Evolutionary conservation across 2,113 vertebrate species (phyloP).

Genomic region (Silurus asotus): DNA sequence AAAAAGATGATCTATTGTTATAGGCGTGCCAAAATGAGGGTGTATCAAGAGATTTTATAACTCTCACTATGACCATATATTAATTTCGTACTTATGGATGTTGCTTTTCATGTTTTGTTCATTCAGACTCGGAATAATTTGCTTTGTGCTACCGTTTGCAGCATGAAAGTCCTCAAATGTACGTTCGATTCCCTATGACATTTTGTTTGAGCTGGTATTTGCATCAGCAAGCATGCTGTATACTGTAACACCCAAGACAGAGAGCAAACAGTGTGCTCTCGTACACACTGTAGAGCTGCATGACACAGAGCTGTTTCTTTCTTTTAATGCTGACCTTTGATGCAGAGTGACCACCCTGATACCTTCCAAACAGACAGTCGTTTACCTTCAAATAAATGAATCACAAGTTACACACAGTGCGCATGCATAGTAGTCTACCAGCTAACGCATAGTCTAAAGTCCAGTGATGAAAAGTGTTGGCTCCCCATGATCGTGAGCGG

Average conservation of each 20-base stretch:
- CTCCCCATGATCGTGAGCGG: conserved; percentile 33
- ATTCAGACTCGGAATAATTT: conserved; percentile 10
- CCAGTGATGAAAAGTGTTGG: neutral
- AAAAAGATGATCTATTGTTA: conserved; percentile 59
- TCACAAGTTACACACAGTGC: neutral
- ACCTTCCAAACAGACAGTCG: neutral
- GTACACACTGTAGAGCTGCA: conserved; percentile 17
- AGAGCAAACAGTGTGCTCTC: conserved; percentile 3
- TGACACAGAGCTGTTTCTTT: neutral
- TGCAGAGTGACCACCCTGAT: neutral
- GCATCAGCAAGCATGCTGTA: conserved; percentile 27
- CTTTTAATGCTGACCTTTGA: neutral
- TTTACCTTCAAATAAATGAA: neutral
- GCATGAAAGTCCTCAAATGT: conserved; percentile 35
- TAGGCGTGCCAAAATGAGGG: conserved; percentile 73
- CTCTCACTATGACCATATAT: conserved; percentile 46
- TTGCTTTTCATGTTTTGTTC: neutral
- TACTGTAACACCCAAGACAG: conserved; percentile 1
- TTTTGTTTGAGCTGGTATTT: neutral
- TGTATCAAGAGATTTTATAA: conserved; percentile 60
- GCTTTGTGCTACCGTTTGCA: conserved; percentile 18
- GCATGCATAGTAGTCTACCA: conserved; percentile 4
- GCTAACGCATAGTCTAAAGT: neutral
- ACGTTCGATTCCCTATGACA: neutral
- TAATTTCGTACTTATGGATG: conserved; percentile 39